Percentiles rank a stretch among this genome's conserved stretches.
Evolutionary conservation across 2,888 invertebrate species (phyloP).

Genomic region (Congeria kusceri): DNA sequence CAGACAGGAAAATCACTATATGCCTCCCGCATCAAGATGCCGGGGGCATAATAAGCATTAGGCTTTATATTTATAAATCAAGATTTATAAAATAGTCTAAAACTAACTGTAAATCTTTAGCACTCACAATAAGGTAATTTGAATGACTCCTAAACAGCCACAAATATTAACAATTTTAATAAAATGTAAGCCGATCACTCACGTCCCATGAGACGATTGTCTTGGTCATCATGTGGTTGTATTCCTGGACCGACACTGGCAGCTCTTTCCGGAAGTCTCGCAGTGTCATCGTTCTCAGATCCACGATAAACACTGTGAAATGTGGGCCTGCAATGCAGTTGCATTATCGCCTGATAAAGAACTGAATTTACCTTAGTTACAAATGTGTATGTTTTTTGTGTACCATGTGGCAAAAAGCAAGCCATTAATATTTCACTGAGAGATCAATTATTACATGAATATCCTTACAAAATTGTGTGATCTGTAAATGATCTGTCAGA

Average conservation of each 20-base stretch:
- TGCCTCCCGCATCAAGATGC: too few relatives aligned
- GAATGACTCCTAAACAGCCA: background rate
- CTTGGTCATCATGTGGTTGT: conserved; percentile 49
- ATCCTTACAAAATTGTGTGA: too few relatives aligned
- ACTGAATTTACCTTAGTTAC: too few relatives aligned
- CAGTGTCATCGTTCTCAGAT: conserved; percentile 71
- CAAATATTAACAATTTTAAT: background rate
- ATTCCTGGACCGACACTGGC: conserved; percentile 67
- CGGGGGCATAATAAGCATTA: too few relatives aligned
- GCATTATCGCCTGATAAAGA: background rate
- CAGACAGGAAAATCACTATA: too few relatives aligned
- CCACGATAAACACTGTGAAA: conserved; percentile 71
- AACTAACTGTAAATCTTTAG: background rate
- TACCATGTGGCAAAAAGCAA: too few relatives aligned
- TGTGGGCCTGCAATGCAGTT: conserved; percentile 70
- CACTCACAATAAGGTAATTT: background rate
- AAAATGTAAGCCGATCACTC: conserved; percentile 34
- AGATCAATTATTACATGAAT: too few relatives aligned
- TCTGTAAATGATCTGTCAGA: too few relatives aligned
- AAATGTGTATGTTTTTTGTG: too few relatives aligned
- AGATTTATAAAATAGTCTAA: background rate
- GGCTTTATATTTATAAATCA: too few relatives aligned
- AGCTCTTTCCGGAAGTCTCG: conserved; percentile 75
- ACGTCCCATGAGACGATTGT: conserved; percentile 73
- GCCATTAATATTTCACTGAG: too few relatives aligned